Conservation (phyloP, 2,888 invertebrate species). For the Drosophila nr. fundita region DNA sequence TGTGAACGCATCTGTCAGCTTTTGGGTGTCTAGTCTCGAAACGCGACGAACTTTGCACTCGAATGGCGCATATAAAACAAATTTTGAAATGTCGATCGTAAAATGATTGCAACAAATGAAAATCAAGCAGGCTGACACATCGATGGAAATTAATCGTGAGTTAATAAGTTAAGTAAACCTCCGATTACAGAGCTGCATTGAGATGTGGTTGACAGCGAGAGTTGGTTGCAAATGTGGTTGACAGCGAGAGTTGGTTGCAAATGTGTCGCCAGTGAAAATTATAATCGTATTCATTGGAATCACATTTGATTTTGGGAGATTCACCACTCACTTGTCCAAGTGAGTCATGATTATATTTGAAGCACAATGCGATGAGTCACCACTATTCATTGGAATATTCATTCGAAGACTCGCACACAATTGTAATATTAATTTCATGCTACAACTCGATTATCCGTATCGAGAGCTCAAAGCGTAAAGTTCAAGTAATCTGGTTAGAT, state of each 20-base stretch:
- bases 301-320: neutral
- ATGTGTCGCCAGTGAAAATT: neutral
- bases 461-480: slow-evolving; percentile 13
- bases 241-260: neutral
- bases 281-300: neutral
- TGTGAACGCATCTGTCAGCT: slow-evolving; percentile 2
- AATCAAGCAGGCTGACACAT: slow-evolving; percentile 8
- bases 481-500: slow-evolving; percentile 37
- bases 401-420: neutral
- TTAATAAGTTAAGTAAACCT: slow-evolving; percentile 72
- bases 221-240: neutral
- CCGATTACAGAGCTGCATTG: neutral
- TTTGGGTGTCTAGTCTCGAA: slow-evolving; percentile 11
- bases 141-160: slow-evolving; percentile 64
- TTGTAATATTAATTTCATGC: slow-evolving; percentile 48
- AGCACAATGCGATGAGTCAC: neutral
- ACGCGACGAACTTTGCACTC: slow-evolving; percentile 12
- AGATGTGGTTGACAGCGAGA: neutral
- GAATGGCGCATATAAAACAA: slow-evolving; percentile 32
- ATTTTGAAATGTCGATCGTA: slow-evolving; percentile 29
- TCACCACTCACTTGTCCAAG: neutral
- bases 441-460: slow-evolving; percentile 28
- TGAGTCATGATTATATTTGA: slow-evolving; percentile 23
- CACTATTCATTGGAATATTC: neutral
- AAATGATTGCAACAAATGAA: slow-evolving; percentile 7